These are phyloP conservation scores for Thamnophis sirtalis DNA, from an alignment of 2,113 vertebrate species.

Conservation along the genomic window DNA sequence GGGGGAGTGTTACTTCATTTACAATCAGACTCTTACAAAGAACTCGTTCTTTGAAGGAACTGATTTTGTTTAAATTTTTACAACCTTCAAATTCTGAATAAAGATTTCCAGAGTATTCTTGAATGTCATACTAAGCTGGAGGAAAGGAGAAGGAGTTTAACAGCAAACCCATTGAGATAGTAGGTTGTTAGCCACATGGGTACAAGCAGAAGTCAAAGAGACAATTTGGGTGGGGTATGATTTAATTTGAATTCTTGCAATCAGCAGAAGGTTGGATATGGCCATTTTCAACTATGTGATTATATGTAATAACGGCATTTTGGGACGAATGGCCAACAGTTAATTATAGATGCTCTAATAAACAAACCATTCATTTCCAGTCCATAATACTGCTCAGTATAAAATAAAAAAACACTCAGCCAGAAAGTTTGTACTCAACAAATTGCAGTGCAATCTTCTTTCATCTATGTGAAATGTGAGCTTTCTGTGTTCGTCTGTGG, in stretches of 20 bases:
- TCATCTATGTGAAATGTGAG: not conserved
- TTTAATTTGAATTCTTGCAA: not conserved
- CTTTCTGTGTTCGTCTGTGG: not conserved
- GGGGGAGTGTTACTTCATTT: not conserved
- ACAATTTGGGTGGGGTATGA: not conserved
- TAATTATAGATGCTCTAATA: slow-evolving; percentile 64
- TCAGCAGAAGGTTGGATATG: not conserved
- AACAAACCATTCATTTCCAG: slow-evolving; percentile 45
- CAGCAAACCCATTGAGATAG: not conserved
- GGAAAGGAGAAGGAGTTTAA: not conserved
- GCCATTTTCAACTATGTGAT: slow-evolving; percentile 42
- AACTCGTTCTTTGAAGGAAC: not conserved
- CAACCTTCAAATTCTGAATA: not conserved
- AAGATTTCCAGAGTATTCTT: not conserved
- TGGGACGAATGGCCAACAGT: slow-evolving; percentile 56
- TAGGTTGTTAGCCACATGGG: not conserved
- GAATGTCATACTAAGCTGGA: not conserved
- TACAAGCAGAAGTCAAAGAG: not conserved
- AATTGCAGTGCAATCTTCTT: slow-evolving; percentile 34
- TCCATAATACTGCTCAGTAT: slow-evolving; percentile 54
- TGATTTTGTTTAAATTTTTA: not conserved
- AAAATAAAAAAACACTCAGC: slow-evolving; percentile 35
- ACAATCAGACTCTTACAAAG: not conserved
- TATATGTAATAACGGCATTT: slow-evolving; percentile 52
- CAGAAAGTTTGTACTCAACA: slow-evolving; percentile 44